Evolutionary conservation across 92 coral and sea anemone species (phyloP).

Genomic region (Bergia puertoricense): DNA sequence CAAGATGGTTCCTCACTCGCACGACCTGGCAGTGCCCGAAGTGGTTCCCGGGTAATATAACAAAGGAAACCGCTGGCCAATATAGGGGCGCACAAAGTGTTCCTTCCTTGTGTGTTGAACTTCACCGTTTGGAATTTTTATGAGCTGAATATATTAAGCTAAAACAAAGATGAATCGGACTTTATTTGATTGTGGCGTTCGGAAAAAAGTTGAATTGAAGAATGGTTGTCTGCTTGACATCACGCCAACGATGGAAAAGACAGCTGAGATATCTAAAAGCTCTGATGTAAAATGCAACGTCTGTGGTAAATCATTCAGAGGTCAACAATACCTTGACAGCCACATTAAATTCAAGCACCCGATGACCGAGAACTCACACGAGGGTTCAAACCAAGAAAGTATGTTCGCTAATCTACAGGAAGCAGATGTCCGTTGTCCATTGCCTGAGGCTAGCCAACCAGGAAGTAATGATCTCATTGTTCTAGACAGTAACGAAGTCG

Average conservation of each 20-base stretch:
- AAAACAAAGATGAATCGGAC: conserved; percentile 48
- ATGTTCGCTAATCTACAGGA: background rate
- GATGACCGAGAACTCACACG: background rate
- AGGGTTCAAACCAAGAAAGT: background rate
- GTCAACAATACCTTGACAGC: conserved; percentile 40
- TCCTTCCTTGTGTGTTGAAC: conserved; percentile 17
- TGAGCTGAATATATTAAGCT: background rate
- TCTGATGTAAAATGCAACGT: conserved; percentile 10
- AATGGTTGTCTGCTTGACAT: conserved; percentile 40
- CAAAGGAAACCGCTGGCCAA: no score
- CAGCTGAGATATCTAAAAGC: background rate
- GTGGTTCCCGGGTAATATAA: no score
- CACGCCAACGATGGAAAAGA: conserved; percentile 36
- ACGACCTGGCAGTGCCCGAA: no score
- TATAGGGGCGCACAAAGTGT: no score
- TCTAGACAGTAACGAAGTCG: background rate
- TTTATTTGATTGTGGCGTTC: conserved; percentile 53
- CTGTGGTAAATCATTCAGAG: background rate
- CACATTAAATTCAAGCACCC: conserved; percentile 38
- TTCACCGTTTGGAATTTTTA: conserved; percentile 20
- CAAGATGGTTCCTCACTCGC: no score
- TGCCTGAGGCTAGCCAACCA: background rate
- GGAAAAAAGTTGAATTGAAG: conserved; percentile 41
- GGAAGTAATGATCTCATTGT: background rate
- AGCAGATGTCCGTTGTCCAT: background rate